Conservation (phyloP, 2,113 vertebrate genomes). For the Gasterosteus nipponicus region DNA sequence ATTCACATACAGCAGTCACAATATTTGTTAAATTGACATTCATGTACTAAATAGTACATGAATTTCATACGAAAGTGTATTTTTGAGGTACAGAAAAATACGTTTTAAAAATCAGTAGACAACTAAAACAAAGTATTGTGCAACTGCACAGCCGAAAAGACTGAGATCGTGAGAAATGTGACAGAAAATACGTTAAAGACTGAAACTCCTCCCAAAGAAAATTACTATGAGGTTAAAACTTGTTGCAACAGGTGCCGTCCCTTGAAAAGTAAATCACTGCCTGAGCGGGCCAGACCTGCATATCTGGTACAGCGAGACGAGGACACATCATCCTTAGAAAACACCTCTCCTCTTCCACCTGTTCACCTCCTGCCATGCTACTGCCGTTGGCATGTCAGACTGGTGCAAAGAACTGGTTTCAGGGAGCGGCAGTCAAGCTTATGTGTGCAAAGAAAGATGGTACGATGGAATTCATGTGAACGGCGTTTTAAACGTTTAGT, state of each 20-base stretch:
- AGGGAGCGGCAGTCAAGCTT: conserved; percentile 61
- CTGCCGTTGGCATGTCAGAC: conserved; percentile 54
- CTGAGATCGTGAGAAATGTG: neutral
- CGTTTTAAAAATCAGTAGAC: too few relatives aligned
- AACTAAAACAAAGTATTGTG: neutral
- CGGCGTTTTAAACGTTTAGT: neutral
- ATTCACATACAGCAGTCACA: too few relatives aligned
- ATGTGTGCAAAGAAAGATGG: neutral
- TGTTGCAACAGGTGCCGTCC: conserved; percentile 36
- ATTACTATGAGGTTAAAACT: neutral
- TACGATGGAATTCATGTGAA: neutral
- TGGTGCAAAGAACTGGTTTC: conserved; percentile 61
- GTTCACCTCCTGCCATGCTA: neutral
- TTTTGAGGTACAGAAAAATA: too few relatives aligned
- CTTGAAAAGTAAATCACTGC: conserved; percentile 8
- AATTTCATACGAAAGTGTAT: too few relatives aligned
- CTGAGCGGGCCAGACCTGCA: conserved; percentile 62
- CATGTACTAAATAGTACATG: too few relatives aligned
- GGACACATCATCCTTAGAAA: conserved; percentile 1
- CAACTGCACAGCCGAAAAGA: neutral
- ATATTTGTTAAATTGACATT: too few relatives aligned
- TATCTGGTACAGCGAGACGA: conserved; percentile 68
- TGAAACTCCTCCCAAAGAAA: neutral
- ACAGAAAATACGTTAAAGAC: neutral
- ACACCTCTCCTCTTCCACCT: neutral